These are phyloP conservation scores for Listronotus bonariensis DNA, from an alignment of 1,140 invertebrate species.

Conservation along the genomic window DNA sequence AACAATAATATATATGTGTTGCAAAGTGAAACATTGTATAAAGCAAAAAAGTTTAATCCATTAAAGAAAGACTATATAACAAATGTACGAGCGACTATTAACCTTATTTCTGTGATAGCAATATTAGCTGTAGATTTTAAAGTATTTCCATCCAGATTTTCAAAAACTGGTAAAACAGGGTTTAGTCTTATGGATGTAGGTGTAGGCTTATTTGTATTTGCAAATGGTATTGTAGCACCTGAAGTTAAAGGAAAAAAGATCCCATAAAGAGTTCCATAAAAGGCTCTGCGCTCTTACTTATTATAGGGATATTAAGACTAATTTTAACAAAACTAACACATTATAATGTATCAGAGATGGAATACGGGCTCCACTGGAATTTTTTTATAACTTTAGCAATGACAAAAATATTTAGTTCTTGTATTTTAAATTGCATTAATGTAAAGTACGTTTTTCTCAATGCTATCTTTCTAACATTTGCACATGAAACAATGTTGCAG, in stretches of 20 bases:
- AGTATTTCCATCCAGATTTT: constrained; percentile 80
- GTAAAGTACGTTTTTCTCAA: constrained; percentile 50
- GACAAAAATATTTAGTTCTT: constrained; percentile 74
- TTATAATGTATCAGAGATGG: constrained; percentile 86
- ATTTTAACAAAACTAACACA: constrained; percentile 67
- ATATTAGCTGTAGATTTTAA: constrained; percentile 94
- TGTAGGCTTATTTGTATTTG: constrained; percentile 86
- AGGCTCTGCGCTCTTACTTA: constrained; percentile 61
- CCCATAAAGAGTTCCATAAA: constrained; percentile 52
- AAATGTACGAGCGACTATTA: constrained; percentile 70
- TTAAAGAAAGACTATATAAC: constrained; percentile 64
- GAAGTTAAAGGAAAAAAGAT: constrained; percentile 56
- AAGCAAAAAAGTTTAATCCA: constrained; percentile 28
- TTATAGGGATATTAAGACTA: constrained; percentile 74
- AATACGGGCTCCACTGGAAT: constrained; percentile 97
- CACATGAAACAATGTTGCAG: constrained; percentile 73
- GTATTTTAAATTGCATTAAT: constrained; percentile 60
- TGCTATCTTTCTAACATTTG: constrained; percentile 59
- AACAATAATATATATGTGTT: constrained; percentile 6
- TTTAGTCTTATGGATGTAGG: constrained; percentile 94
- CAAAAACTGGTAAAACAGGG: constrained; percentile 86
- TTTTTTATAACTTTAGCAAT: constrained; percentile 92
- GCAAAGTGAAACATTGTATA: background rate
- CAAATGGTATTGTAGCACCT: constrained; percentile 80
- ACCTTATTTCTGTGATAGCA: constrained; percentile 76